Base-by-base conservation (phyloP, 2,888 invertebrate genomes). In the Darwinula stevensoni region DNA sequence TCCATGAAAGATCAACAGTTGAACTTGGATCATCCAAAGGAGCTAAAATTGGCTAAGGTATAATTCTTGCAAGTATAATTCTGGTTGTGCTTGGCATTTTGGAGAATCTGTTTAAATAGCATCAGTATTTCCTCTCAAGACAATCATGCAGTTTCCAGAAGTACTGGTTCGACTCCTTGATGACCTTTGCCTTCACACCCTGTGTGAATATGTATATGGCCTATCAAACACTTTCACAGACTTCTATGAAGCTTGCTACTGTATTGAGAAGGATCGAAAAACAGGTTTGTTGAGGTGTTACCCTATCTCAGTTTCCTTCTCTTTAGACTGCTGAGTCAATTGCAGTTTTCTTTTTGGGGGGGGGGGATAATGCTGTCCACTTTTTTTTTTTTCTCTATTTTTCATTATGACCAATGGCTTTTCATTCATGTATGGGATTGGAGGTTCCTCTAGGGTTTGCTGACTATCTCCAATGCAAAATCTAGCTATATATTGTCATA, bases 171-270 rank as follows among this genome's bases (percentile, higher is more conserved):
- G 69, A 48, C 71, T 84, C 18, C 57, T 73, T 0, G 70, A 67
- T 41, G 78, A 86, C 47, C 56, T 91, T 16, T 66, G 62, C 37
- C 48, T 86, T 33, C 86, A 94, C 51, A 63, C 65, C 32, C 55
- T 99, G 16, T 97, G 97, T 49, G 94, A 94, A 48, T 91, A 72
- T 51, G 61, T 91, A 38, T 99, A 86, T 53, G 88, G 94, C 45
- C 64, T 94, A 34, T 67, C 78, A n/a, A 68, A 75, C 4, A 62
- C 67, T 2, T 59, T 58, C 43, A 70, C 80, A 0, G 97, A 99
- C 49, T 97, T 99, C 53, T 97, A 99, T 52, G 88, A 91, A 47
- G 67, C 61, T 43, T 99, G 97, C 52, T 97, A 94, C 47, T 94
- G 94, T 48, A 69, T 99, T 31, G 84, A 91, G 49, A 88, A 82